Evolutionary conservation across 2,888 invertebrate species (phyloP).

Genomic region (Oxyscelio sp.): DNA sequence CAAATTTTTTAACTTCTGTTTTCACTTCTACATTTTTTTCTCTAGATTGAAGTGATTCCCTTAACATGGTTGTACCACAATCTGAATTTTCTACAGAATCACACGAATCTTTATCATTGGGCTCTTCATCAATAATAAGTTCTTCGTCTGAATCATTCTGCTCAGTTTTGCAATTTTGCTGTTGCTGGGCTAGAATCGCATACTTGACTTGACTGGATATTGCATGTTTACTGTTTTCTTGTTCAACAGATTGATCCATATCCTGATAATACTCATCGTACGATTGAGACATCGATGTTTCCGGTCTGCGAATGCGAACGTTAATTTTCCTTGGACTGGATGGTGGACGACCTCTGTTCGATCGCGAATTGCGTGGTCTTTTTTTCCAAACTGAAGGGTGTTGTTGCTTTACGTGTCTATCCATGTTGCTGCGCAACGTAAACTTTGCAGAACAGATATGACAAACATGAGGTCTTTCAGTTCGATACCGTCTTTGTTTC

Average conservation of each 20-base stretch:
- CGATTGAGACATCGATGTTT: constrained; percentile 67
- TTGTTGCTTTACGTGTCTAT: constrained; percentile 97
- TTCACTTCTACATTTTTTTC: constrained; percentile 70
- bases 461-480: constrained; percentile 96
- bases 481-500: constrained; percentile 96
- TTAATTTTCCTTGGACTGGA: constrained; percentile 77
- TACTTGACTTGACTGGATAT: constrained; percentile 92
- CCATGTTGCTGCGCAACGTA: constrained; percentile 97
- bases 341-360: constrained; percentile 89
- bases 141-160: constrained; percentile 92
- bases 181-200: constrained; percentile 93
- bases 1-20: constrained; percentile 35
- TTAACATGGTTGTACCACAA: constrained; percentile 82
- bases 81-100: constrained; percentile 77
- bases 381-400: constrained; percentile 97
- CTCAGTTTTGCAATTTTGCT: constrained; percentile 90
- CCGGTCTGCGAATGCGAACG: constrained; percentile 55
- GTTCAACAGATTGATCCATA: constrained; percentile 85
- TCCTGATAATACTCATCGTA: constrained; percentile 81
- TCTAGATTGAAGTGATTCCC: constrained; percentile 84
- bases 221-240: constrained; percentile 84
- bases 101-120: constrained; percentile 78
- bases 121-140: constrained; percentile 92
- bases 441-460: constrained; percentile 97
- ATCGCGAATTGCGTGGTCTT: constrained; percentile 91